Base-by-base conservation (phyloP, 2,888 invertebrate species). In the Ectemnius continuus region DNA sequence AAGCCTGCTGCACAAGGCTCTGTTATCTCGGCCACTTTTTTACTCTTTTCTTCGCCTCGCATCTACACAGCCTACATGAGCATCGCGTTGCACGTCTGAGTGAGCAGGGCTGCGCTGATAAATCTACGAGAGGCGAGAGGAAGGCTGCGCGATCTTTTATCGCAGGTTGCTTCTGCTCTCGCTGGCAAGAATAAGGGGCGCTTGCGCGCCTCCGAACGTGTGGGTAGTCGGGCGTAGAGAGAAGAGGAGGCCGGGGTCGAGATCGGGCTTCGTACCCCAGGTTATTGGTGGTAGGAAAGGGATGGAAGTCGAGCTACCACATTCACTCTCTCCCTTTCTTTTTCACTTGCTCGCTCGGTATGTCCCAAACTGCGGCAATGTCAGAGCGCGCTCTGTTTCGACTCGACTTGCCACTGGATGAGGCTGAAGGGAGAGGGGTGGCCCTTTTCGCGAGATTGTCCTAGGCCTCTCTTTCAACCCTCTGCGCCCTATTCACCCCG, bases 301-400 rank as follows among this genome's bases (percentile, higher is more conserved):
- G 47, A 73, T 18, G 63, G 60, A 61, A 36, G 6, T 4, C 36
- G 8, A 11, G 11, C 36, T 36, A 36, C 36, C 36, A 36, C 36
- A 36, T 36, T 36, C 36, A 6, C 36, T 11, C 36, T 8, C 36
- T 36, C 5, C 36, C 36, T 36, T 36, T 36, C 36, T 36, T 11
- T 36, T 36, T 36, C 36, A 36, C 36, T 36, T 6, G 11, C 72
- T 75, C 75, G 67, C 70, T 14, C 13, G 52, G 52, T 52, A 13
- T 58, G 67, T 70, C 77, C 64, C 71, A 75, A 77, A 76, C 73
- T 82, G 84, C 81, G 77, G 80, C 80, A 81, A 82, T 86, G 84
- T 85, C 83, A 84, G 82, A 84, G 83, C 83, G 83, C 84, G 78
- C 61, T 82, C 8, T 36, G 83, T 84, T 83, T 81, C 73, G 75